phyloP scores from a whole-genome alignment of 2,113 vertebrate genomes.

The Oreocharis arfaki region DNA sequence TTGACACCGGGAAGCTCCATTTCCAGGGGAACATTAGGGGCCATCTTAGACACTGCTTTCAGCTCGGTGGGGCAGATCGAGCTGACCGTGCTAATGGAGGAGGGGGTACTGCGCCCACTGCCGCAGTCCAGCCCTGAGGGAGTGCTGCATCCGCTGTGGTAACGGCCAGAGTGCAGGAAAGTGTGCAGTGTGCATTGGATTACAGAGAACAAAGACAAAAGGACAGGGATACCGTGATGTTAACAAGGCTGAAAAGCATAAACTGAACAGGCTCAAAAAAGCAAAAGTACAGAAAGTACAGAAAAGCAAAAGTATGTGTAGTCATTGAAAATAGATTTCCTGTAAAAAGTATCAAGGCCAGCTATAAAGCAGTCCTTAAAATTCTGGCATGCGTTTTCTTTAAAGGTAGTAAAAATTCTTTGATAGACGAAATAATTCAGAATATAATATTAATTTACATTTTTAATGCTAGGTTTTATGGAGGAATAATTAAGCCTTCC shows the following conservation, averaged over 20 bases:
- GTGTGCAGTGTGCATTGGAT: neutral
- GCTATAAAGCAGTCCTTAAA: neutral
- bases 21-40: constrained; percentile 80
- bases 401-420: neutral
- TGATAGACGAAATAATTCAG: neutral
- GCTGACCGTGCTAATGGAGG: constrained; percentile 75
- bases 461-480: neutral
- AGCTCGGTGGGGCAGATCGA: constrained; percentile 78
- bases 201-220: constrained; percentile 14
- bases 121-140: constrained; percentile 72
- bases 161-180: constrained; percentile 21
- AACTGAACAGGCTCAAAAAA: neutral
- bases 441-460: neutral
- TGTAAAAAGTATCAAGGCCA: neutral
- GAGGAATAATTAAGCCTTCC: neutral
- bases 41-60: constrained; percentile 77
- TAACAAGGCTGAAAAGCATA: constrained; percentile 1
- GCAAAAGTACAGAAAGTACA: neutral
- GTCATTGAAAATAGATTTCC: neutral
- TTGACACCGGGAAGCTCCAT: constrained; percentile 82
- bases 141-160: constrained; percentile 76
- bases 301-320: constrained; percentile 18
- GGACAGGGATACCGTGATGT: constrained; percentile 47
- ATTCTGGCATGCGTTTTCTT: neutral
- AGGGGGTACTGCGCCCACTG: constrained; percentile 79